Percentiles rank a stretch among this genome's conserved stretches.
phyloP scores from a whole-genome alignment of 2,888 invertebrate genomes.

The Lepidochrysops patricia region DNA sequence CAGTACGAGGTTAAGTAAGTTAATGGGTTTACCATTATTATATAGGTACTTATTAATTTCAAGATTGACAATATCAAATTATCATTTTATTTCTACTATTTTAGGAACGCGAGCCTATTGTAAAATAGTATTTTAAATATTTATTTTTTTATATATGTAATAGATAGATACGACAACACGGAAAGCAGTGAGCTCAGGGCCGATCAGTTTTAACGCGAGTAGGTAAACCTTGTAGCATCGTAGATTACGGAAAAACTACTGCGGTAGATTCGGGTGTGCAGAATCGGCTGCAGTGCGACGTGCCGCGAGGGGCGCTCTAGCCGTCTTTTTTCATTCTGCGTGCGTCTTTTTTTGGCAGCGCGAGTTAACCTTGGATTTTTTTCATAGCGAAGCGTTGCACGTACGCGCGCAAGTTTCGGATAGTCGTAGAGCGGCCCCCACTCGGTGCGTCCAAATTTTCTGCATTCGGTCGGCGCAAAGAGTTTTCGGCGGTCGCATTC shows the following conservation, averaged over 20 bases:
- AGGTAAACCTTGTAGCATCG: conserved; percentile 18
- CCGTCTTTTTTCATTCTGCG: conserved; percentile 70
- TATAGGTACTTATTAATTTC: too few relatives aligned
- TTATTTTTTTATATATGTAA: not conserved
- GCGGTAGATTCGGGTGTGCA: conserved; percentile 47
- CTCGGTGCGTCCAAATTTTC: conserved; percentile 71
- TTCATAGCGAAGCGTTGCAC: conserved; percentile 72
- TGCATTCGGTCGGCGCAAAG: conserved; percentile 68
- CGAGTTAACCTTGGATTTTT: conserved; percentile 72
- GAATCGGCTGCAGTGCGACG: conserved; percentile 56
- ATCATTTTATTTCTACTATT: not conserved
- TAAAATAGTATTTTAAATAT: not conserved
- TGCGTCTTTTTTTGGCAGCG: conserved; percentile 75
- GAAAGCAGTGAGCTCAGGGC: conserved; percentile 11
- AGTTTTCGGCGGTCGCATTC: conserved; percentile 71
- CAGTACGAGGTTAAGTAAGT: not conserved
- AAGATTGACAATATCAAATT: not conserved
- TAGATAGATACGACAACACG: not conserved
- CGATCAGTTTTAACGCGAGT: not conserved
- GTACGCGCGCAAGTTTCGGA: conserved; percentile 69
- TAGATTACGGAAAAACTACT: conserved; percentile 24
- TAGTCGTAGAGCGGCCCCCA: conserved; percentile 72
- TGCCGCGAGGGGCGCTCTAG: conserved; percentile 63
- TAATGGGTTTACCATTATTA: too few relatives aligned
- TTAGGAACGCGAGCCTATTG: not conserved